Conservation (phyloP, 2,797 vertebrate genomes). For the Chloroceryle amazona region DNA sequence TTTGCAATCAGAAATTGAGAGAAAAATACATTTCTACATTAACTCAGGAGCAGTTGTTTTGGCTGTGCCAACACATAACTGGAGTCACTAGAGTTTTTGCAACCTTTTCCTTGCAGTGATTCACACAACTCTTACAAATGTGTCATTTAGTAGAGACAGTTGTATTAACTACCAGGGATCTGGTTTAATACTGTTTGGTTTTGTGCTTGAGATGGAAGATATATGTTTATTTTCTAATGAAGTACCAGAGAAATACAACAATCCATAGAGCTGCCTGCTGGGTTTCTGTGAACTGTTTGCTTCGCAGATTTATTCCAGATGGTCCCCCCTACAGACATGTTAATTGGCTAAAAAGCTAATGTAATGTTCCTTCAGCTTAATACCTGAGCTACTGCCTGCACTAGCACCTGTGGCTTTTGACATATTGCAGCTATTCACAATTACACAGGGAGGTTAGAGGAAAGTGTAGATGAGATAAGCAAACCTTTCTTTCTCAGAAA, state of each 20-base stretch:
- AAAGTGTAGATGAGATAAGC: background rate
- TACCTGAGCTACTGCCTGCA: background rate
- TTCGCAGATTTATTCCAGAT: constrained; percentile 35
- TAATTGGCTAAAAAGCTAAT: constrained; percentile 49
- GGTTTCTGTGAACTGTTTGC: constrained; percentile 22
- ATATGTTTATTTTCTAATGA: constrained; percentile 15
- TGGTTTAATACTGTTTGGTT: background rate
- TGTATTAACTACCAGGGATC: background rate
- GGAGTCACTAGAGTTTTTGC: background rate
- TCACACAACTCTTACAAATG: background rate
- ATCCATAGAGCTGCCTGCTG: background rate
- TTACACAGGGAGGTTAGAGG: background rate
- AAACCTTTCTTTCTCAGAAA: background rate
- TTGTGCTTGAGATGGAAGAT: background rate
- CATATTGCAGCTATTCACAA: background rate
- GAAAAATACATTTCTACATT: background rate
- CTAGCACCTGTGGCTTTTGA: constrained; percentile 15
- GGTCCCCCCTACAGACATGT: background rate
- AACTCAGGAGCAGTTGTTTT: background rate
- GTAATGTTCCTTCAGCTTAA: background rate
- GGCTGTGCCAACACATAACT: background rate
- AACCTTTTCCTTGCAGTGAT: background rate
- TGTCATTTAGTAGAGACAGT: background rate
- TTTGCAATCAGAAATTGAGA: background rate
- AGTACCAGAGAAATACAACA: background rate